Evolutionary conservation across 2,113 vertebrate genomes (phyloP), one percentile per base, ranked within the genome.

Genomic region (Chaetodon auriga): DNA sequence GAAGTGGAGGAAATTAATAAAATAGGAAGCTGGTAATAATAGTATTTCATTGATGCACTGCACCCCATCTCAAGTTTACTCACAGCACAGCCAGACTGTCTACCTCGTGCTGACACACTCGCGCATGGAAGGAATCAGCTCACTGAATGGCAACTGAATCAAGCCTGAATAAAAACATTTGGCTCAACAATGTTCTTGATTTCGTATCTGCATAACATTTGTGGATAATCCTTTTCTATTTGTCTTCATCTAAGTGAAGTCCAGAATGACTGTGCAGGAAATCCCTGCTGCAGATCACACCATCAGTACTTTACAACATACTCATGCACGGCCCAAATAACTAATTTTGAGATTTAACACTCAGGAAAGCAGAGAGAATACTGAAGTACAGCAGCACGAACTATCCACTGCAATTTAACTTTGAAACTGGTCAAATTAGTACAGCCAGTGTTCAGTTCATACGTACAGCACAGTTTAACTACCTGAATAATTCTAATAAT

Each of bases 201-300:
- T 49, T 25, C 54, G 55, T 46, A 45, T 64, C 19, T 43, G 9
- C 46, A 43, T 62, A 53, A 49, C 51, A 68, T 70, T 75, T 55
- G 36, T 2, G 48, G 12, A 23, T 46, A 36, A 53, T 71, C 18
- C 5, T 38, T 49, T 9, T 58, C 2, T 3, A 4, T 58, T 46
- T 4, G 16, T 65, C 58, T 46, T 75, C 58, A 49, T 25, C 38
- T 35, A 43, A 30, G 41, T 38, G 48, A 69, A 46, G 49, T 62
- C 57, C 21, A 55, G 46, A 48, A 57, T 55, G 48, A 73, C 54
- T 43, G 49, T 51, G 64, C 64, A 46, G 55, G 45, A 62, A 69
- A 63, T 57, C 21, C 2, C 38, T 23, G 49, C 23, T 55, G 13
- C 25, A 45, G n/a, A 38, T 30, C 75, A 35, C 23, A n/a, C 7